Percentiles rank a stretch among this genome's conserved stretches.
Evolutionary conservation across 2,113 vertebrate species (phyloP).

Genomic region (Seriola rivoliana): DNA sequence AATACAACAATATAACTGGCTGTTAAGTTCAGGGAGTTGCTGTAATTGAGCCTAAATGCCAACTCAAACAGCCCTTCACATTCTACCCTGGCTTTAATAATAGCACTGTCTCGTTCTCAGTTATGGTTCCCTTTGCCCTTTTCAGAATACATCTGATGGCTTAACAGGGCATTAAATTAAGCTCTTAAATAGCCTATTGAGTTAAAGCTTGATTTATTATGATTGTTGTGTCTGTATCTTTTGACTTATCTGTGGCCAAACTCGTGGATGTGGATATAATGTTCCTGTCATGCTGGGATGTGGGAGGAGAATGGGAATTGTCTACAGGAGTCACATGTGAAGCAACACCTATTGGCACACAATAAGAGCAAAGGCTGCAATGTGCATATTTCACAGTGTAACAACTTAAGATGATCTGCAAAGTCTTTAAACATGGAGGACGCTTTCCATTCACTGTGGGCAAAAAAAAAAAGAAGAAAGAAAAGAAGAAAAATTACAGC

Average conservation of each 20-base stretch:
- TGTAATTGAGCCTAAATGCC: constrained; percentile 51
- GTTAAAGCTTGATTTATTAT: constrained; percentile 18
- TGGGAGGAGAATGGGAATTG: neutral
- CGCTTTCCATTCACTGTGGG: constrained; percentile 4
- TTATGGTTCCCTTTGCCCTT: constrained; percentile 54
- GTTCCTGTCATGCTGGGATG: neutral
- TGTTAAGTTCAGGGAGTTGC: constrained; percentile 39
- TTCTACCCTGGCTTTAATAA: constrained; percentile 36
- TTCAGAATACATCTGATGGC: constrained; percentile 26
- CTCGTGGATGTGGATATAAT: neutral
- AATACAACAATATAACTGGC: constrained; percentile 34
- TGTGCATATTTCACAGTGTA: neutral
- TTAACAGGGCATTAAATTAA: constrained; percentile 37
- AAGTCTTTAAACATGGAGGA: neutral
- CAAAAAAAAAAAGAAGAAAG: neutral
- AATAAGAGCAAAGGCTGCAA: neutral
- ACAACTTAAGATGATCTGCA: neutral
- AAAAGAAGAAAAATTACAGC: neutral
- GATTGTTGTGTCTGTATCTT: constrained; percentile 10
- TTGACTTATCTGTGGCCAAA: neutral
- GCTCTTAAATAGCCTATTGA: constrained; percentile 15
- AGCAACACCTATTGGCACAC: too few relatives aligned
- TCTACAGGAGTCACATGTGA: too few relatives aligned
- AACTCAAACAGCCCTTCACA: constrained; percentile 25
- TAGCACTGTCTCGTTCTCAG: neutral